A percentile compares a stretch with the other conserved stretches of the same genome.
These are phyloP conservation scores for Dreissena rostriformis DNA, from an alignment of 1,140 invertebrate species.

Conservation along the genomic window DNA sequence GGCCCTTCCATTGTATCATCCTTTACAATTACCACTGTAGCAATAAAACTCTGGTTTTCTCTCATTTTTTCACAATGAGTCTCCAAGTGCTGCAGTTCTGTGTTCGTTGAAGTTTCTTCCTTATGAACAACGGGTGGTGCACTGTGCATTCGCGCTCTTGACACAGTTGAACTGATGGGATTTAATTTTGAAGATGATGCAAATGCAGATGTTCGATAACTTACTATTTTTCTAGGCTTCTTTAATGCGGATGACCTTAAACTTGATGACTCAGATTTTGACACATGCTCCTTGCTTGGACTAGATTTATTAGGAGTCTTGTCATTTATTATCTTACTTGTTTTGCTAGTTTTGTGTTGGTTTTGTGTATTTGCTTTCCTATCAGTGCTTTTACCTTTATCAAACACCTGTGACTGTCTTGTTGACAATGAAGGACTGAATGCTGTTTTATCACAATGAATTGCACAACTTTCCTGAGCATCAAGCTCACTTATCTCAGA, in stretches of 20 bases:
- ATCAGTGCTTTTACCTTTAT: not conserved
- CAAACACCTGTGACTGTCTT: not conserved
- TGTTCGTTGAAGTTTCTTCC: not conserved
- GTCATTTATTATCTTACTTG: no score
- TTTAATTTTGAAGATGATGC: constrained; percentile 26
- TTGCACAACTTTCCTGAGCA: not conserved
- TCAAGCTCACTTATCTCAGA: not conserved
- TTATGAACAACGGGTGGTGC: constrained; percentile 10
- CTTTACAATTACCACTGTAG: not conserved
- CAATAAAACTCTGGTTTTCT: not conserved
- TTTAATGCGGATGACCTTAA: constrained; percentile 4
- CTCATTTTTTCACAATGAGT: not conserved
- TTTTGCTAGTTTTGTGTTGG: no score
- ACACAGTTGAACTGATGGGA: constrained; percentile 46
- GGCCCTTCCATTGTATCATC: not conserved
- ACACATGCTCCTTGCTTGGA: not conserved
- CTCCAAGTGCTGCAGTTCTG: not conserved
- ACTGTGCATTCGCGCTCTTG: constrained; percentile 39
- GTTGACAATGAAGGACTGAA: not conserved
- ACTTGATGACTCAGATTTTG: constrained; percentile 3
- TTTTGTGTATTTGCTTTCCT: not conserved
- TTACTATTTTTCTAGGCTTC: constrained; percentile 50
- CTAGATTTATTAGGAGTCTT: not conserved
- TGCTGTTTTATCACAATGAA: not conserved
- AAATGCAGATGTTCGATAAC: constrained; percentile 53